Evolutionary conservation across 92 coral and sea anemone species (phyloP).

Genomic region (Nematostella vectensis): DNA sequence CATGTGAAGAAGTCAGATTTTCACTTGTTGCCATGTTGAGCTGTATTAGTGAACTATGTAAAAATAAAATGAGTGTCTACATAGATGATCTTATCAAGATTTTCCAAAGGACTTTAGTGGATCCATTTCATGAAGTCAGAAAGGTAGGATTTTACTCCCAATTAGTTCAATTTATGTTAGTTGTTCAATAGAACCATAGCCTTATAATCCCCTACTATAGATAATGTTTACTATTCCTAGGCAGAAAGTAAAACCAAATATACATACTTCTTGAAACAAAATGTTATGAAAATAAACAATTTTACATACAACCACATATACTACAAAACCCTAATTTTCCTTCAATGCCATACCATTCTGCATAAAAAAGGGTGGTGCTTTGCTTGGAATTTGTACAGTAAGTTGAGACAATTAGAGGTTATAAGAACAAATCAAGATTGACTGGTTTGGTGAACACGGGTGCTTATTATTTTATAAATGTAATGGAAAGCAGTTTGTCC

Average conservation of each 20-base stretch:
- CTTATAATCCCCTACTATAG: neutral
- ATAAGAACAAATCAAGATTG: no score
- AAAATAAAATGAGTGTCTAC: constrained; percentile 61
- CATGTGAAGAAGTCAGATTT: constrained; percentile 84
- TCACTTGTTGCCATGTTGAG: constrained; percentile 53
- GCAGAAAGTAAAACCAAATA: neutral
- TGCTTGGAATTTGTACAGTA: no score
- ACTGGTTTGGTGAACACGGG: no score
- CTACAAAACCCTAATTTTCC: no score
- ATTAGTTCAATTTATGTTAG: neutral
- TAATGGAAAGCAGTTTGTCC: no score
- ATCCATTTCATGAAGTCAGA: constrained; percentile 95
- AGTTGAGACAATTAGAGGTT: no score
- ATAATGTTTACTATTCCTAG: neutral
- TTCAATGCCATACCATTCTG: no score
- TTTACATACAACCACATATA: no score
- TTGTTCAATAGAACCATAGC: neutral
- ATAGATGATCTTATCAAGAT: constrained; percentile 88
- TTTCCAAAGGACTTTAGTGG: constrained; percentile 78
- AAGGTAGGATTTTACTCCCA: constrained; percentile 39
- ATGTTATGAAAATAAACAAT: no score
- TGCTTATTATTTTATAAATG: no score
- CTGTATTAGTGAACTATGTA: constrained; percentile 47
- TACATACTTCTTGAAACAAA: no score
- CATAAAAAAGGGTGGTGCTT: no score